Base-by-base conservation (phyloP, 2,888 invertebrate species). In the Drosophila diplacantha region DNA sequence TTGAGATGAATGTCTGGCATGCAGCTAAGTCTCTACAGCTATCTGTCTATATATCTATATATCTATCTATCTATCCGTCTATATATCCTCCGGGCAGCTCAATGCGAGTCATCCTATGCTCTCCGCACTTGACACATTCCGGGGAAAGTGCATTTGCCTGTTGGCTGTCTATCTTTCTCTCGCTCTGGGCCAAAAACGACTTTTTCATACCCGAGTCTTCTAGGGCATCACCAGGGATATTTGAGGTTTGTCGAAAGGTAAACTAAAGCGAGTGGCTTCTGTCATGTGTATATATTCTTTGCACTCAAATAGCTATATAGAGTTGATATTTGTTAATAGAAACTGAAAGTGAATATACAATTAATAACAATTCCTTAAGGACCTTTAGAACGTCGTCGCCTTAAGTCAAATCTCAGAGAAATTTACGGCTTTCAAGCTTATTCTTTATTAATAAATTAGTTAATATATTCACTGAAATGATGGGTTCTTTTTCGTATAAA, bases 1-100 rank as follows among this genome's bases (percentile, higher is more conserved):
- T 81, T 81, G 72, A 81, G 81, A 84, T 83, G 82, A 81, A 81
- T 81, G 78, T 59, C 56, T 72, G 73, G 47, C 71, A 69, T 58
- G 55, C 74, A 57, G 56, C 72, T 29, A 68, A 61, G 63, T 46
- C 41, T 41, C 57, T 53, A 14, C 44, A 52, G 60, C 64, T 56
- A 47, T 65, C 34, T 49, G 57, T 52, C 62, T 37, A 56, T 55
- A 57, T 50, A 51, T 50, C 34, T 44, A 37, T 53, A 34, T 47
- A 37, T 64, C 47, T n/a, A 38, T 58, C 35, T 39, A 62, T 51
- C 52, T 37, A 34, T 52, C 22, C 29, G 39, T 60, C 61, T 60
- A 61, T 47, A 60, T 61, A 66, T 57, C 68, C 58, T 57, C 38
- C 44, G 58, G 59, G 50, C 50, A 50, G 64, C 50, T 50, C 41